Evolutionary conservation across 2,113 vertebrate species (phyloP).

Genomic region (Pipa parva): DNA sequence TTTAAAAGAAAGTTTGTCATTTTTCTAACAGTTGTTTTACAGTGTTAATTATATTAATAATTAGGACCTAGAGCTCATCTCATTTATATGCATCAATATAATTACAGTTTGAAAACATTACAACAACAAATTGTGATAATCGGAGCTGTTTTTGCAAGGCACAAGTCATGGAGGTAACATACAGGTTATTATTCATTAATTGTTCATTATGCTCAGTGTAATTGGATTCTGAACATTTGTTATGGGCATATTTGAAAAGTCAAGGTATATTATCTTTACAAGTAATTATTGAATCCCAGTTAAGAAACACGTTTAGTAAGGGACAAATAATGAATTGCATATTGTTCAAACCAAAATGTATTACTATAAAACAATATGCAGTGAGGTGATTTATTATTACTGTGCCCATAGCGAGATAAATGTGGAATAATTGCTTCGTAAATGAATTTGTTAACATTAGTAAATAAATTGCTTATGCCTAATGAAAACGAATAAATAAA

Average conservation of each 20-base stretch:
- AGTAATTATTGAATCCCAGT: slow-evolving; percentile 22
- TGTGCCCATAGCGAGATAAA: background rate
- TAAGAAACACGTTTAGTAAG: slow-evolving; percentile 30
- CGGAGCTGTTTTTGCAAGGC: slow-evolving; percentile 20
- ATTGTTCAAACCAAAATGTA: slow-evolving; percentile 7
- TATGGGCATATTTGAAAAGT: slow-evolving; percentile 31
- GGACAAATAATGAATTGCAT: slow-evolving; percentile 1
- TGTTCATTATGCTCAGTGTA: slow-evolving; percentile 34
- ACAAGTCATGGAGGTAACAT: slow-evolving; percentile 8
- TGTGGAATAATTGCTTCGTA: slow-evolving; percentile 9
- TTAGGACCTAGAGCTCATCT: slow-evolving; percentile 29
- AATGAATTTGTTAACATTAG: background rate
- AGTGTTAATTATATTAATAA: slow-evolving; percentile 19
- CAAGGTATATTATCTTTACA: slow-evolving; percentile 36
- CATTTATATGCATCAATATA: slow-evolving; percentile 33
- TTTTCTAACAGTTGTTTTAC: slow-evolving; percentile 13
- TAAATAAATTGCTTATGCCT: background rate
- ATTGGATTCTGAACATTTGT: slow-evolving; percentile 39
- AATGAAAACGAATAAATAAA: background rate
- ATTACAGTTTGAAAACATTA: slow-evolving; percentile 35
- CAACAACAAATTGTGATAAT: slow-evolving; percentile 33
- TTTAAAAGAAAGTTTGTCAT: background rate
- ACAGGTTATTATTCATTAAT: slow-evolving; percentile 35
- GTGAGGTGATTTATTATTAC: slow-evolving; percentile 6
- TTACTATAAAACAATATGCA: slow-evolving; percentile 16